Evolutionary conservation across 2,888 invertebrate genomes (phyloP), one percentile per base, ranked within the genome.

Genomic region (Idaea straminata): DNA sequence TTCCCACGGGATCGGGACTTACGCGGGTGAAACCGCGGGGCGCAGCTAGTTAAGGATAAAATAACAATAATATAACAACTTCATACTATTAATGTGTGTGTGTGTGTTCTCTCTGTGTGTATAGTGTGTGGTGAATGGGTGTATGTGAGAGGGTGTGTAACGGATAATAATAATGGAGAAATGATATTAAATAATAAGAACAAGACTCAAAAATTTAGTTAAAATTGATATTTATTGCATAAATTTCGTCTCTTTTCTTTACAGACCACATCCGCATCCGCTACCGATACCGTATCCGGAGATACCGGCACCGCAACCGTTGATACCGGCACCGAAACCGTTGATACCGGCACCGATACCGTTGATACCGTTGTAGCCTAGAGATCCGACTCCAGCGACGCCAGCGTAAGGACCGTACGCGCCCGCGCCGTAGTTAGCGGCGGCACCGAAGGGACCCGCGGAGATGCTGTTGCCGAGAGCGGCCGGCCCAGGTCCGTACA

Each of bases 401-500:
- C 57, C 58, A 13, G 15, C 35, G 36, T 35, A 57, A 15, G 36
- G 59, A 15, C 35, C 36, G 47, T 16, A 38, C 47, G 47, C 15
- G 16, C 15, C 62, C 62, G 57, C 16, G 62, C 25, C 25, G 58
- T 58, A 57, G 5, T 36, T 35, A 35, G 61, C 10, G 15, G 47
- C 65, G 58, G 57, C 58, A 15, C 62, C 62, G 16, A 61, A 62
- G 35, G 57, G 62, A 61, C 16, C 61, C 16, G 47, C 47, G 15
- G 47, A 47, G 47, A 47, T 47, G 47, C 47, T 47, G 47, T 47
- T 47, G 59, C 16, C 59, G 25, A 59, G 34, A 34, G 59, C 59
- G 7, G 59, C 64, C 25, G 63, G 10, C 10, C 61, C 65, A 7
- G 62, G 61, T 15, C 65, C 64, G 16, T 57, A 62, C 5, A 25